These are phyloP conservation scores for Argyresthia goedartella DNA, from an alignment of 2,888 invertebrate species.

Conservation along the genomic window DNA sequence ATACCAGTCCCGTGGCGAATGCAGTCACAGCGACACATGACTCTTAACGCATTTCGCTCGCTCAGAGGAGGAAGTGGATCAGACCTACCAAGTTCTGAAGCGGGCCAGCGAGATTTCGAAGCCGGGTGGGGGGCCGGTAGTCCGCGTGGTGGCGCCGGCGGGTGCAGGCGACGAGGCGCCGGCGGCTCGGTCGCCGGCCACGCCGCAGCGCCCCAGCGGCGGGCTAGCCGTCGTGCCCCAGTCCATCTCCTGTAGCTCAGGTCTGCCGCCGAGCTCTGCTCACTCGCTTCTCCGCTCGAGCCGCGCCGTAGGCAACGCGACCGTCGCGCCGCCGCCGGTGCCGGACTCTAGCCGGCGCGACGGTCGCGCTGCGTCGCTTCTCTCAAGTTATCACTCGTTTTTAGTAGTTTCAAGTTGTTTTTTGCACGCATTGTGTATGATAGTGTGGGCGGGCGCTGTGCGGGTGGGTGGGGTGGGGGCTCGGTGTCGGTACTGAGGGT, in stretches of 20 bases:
- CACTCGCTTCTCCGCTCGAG: conserved; percentile 54
- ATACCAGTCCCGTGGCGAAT: no score
- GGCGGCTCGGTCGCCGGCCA: no score
- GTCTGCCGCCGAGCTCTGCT: no score
- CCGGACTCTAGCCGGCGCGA: conserved; percentile 19
- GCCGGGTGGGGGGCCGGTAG: conserved; percentile 58
- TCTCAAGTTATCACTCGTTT: conserved; percentile 58
- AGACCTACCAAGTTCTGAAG: conserved; percentile 95
- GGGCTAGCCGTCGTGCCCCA: conserved; percentile 76
- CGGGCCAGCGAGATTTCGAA: conserved; percentile 91
- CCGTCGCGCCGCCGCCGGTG: conserved; percentile 38
- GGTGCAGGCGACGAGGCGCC: conserved; percentile 46
- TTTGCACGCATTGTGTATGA: conserved; percentile 54
- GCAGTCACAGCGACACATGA: conserved; percentile 19
- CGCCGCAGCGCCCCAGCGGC: conserved; percentile 56
- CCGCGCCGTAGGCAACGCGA: conserved; percentile 47
- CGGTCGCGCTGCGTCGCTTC: conserved; percentile 22
- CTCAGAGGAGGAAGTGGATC: conserved; percentile 84
- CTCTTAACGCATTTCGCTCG: conserved; percentile 55
- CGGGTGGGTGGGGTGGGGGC: conserved; percentile 41
- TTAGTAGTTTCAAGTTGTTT: conserved; percentile 60
- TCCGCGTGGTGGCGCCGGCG: conserved; percentile 51
- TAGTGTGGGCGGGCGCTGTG: conserved; percentile 58
- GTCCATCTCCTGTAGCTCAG: conserved; percentile 79
- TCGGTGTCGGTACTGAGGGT: conserved; percentile 42